Percentiles rank a stretch among this genome's conserved stretches.
Evolutionary conservation across 2,797 vertebrate species (phyloP).

Genomic region (Silurus aristotelis): DNA sequence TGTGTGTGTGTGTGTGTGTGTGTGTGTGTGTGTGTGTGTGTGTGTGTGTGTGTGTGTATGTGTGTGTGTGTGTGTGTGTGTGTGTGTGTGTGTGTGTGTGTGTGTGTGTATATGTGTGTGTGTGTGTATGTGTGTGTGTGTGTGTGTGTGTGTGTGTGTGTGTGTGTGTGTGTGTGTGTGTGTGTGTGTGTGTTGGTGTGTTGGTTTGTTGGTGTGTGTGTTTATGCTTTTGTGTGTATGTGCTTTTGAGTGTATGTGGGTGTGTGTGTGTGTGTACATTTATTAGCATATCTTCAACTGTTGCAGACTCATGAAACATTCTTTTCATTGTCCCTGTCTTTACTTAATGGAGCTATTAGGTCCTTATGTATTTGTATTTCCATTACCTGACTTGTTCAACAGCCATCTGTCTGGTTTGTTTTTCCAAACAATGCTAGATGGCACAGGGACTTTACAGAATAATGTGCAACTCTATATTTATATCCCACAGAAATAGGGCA

Average conservation of each 20-base stretch:
- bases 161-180: no score
- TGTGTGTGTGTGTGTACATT: not conserved
- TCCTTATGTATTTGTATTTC: not conserved
- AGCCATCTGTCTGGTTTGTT: not conserved
- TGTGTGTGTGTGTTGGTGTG: no score
- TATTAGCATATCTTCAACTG: not conserved
- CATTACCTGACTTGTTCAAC: not conserved
- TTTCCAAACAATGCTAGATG: not conserved
- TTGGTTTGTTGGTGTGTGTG: no score
- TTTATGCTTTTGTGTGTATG: not conserved
- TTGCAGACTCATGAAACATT: slow-evolving; percentile 24
- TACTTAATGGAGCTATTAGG: not conserved
- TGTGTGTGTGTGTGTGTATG: not conserved
- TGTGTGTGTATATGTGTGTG: no score
- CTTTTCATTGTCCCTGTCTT: not conserved
- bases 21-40: not conserved
- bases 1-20: no score
- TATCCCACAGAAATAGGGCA: not conserved
- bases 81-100: not conserved
- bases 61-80: not conserved
- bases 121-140: not conserved
- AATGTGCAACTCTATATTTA: not conserved
- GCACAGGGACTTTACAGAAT: not conserved
- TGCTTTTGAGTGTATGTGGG: not conserved
- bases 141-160: no score